Base-by-base conservation (phyloP, 2,797 vertebrate species). In the Bufotes viridis region DNA sequence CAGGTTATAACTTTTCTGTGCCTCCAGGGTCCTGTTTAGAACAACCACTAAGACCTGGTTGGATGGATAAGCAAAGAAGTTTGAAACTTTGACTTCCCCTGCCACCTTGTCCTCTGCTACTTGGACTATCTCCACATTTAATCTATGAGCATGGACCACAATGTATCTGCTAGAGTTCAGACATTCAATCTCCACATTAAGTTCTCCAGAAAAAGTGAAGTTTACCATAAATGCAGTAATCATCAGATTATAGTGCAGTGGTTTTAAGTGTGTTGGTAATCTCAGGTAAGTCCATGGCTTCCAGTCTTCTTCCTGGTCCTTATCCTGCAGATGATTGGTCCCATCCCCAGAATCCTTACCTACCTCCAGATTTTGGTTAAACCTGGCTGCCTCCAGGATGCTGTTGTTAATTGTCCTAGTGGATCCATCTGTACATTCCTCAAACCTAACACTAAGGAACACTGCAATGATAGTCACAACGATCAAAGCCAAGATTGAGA, bases 121-220 rank as follows among this genome's bases (percentile, higher is more conserved):
- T 49, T 95, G 93, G 84, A 96, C 96, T 53, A 91, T 95, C 85
- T 96, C 93, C 90, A 99, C 94, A 90, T 96, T 94, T 63, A 99
- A 92, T 78, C 96, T 94, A 91, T 98, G 97, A 2, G 96, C 91
- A 92, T 99, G 98, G 90, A 99, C 95, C 87, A 99, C 97, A 88
- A 99, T 96, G 93, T 97, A 96, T 60, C 96, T 94, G 72, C 97
- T 99, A 93, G 97, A 95, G 91, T 96, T 97, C 82, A 94, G 83
- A 90, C 97, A 98, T 92, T 97, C 96, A 84, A 99, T 93, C 94
- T 98, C 97, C 75, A 99, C 95, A 95, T 96, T 97, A 91, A 98
- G 95, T 90, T 98, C 97, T 7, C 98, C 98, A 2, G 96, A 95
- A 94, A 98, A 99, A 93, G 97, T 99, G 94, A 99, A 99, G 96